Percentiles rank a stretch among this genome's conserved stretches.
phyloP scores from a whole-genome alignment of 2,797 vertebrate species.

The Euphonia xanthogaster region DNA sequence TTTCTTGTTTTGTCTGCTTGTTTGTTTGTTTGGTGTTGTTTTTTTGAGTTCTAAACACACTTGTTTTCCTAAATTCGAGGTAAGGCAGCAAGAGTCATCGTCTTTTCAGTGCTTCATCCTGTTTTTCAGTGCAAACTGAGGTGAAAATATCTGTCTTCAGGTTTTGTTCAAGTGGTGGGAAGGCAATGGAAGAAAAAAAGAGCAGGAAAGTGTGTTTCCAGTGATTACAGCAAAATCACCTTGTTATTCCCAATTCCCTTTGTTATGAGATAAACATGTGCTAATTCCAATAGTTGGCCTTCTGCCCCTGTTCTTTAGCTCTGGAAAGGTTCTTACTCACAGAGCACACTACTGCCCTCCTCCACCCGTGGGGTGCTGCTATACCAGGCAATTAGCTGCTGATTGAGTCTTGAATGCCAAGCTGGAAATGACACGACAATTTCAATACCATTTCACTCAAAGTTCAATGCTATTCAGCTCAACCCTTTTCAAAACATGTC shows the following conservation, averaged over 20 bases:
- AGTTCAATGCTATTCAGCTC: background rate
- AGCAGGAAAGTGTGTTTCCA: background rate
- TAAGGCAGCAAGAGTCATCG: background rate
- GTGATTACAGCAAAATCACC: background rate
- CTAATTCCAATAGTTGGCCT: background rate
- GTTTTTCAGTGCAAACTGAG: background rate
- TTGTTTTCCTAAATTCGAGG: background rate
- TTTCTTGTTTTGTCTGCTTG: too few relatives aligned
- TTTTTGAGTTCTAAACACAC: background rate
- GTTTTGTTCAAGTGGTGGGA: background rate
- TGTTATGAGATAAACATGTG: background rate
- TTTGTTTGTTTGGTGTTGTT: background rate
- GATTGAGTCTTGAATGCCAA: background rate
- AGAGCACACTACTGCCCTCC: background rate
- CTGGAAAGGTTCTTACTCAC: background rate
- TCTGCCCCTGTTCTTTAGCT: background rate
- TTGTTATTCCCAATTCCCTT: background rate
- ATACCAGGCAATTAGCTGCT: background rate
- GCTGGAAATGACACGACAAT: background rate
- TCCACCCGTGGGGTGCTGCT: accelerated
- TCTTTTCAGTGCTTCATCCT: background rate
- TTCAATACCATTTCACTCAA: background rate
- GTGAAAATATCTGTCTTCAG: background rate
- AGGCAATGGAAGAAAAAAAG: background rate
- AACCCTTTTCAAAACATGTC: background rate